These are phyloP conservation scores for Hirundo rustica DNA, from an alignment of 2,797 vertebrate species.

Conservation along the genomic window DNA sequence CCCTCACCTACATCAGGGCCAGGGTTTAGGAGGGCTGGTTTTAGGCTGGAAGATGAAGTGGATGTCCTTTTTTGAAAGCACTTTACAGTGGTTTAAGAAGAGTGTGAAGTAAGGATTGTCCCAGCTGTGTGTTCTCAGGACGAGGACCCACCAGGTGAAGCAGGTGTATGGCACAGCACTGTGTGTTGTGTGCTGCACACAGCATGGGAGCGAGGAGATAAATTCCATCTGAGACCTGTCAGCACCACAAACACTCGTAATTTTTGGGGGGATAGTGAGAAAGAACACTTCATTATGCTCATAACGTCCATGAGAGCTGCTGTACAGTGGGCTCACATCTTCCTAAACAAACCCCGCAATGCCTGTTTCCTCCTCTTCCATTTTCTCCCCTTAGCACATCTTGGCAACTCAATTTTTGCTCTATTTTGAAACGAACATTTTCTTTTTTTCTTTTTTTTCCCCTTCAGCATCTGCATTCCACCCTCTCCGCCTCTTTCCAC, in stretches of 20 bases:
- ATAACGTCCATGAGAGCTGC: background rate
- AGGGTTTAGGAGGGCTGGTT: background rate
- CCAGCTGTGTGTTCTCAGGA: background rate
- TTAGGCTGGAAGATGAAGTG: background rate
- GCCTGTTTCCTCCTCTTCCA: background rate
- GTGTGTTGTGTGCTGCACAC: background rate
- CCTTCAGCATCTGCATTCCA: slow-evolving; percentile 35
- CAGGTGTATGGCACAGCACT: rapidly evolving
- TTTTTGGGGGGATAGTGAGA: background rate
- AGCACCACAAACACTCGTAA: background rate
- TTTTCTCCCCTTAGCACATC: background rate
- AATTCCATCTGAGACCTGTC: background rate
- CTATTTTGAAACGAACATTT: slow-evolving; percentile 37
- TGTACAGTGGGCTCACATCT: background rate
- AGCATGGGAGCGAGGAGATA: background rate
- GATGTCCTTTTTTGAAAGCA: background rate
- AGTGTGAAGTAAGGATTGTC: background rate
- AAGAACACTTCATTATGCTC: background rate
- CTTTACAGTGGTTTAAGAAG: background rate
- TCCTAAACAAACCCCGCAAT: slow-evolving; percentile 29
- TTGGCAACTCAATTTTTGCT: background rate
- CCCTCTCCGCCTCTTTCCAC: background rate
- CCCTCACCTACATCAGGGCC: background rate
- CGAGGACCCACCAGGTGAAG: background rate
- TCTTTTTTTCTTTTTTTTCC: background rate